Evolutionary conservation across 1,140 invertebrate genomes (phyloP), one percentile per base, ranked within the genome.

Genomic region (Linepithema humile): DNA sequence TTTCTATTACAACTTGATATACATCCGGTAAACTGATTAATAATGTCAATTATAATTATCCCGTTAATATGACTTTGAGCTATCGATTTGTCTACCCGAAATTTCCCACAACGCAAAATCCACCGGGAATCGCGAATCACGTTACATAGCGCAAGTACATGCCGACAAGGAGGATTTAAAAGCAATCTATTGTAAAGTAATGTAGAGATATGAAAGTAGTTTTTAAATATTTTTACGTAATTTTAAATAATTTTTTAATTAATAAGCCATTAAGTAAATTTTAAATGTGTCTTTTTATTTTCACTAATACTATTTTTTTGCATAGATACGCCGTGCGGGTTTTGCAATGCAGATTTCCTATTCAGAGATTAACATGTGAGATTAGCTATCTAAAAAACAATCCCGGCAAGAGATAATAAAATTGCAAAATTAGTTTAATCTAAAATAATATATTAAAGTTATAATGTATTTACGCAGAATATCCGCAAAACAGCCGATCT

Each of bases 21-120:
- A n/a, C n/a, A n/a, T n/a, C n/a, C n/a, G n/a, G 35, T 48, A 20
- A 48, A 0, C 5, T n/a, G 64, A 80, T 20, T 55, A 57, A 70
- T 67, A 59, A 50, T 12, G 26, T 77, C 59, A 26, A 5, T 73
- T 12, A 43, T n/a, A n/a, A 17, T 70, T 38, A 60, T 45, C 17
- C 26, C 48, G 59, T 82, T 60, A 62, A 20, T 5, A 32, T 60
- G 40, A 29, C 20, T 82, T 48, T 74, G 17, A 9, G 38, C n/a
- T 32, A 59, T 73, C 53, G 26, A 82, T 67, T 59, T 55, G 32
- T 43, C 43, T 48, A 9, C n/a, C 38, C 9, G 12, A 10, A 29
- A 73, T 17, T 74, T 73, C 23, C 29, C 59, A n/a, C 15, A 82
- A 55, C 55, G n/a, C 26, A 48, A 60, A 74, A 59, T 82, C 78